Evolutionary conservation across 2,797 vertebrate genomes (phyloP).

Genomic region (Cygnus olor): DNA sequence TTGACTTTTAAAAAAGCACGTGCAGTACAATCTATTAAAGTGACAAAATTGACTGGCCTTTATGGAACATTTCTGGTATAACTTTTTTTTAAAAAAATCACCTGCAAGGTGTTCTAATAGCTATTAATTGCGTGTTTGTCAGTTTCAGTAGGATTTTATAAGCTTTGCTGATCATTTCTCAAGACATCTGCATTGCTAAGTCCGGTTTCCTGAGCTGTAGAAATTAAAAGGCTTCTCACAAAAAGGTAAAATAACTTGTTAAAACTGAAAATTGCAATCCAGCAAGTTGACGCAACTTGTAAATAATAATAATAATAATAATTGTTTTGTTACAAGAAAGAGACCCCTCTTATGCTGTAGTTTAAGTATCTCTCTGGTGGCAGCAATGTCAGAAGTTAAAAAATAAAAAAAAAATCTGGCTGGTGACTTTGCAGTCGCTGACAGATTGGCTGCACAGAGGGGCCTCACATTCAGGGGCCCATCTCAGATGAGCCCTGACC

Average conservation of each 20-base stretch:
- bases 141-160: neutral
- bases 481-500: neutral
- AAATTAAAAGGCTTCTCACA: neutral
- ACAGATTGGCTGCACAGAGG: neutral
- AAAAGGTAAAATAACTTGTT: neutral
- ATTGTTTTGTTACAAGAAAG: neutral
- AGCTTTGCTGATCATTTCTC: neutral
- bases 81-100: neutral
- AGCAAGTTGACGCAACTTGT: neutral
- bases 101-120: neutral
- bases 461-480: neutral
- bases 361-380: neutral
- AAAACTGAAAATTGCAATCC: neutral
- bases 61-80: neutral
- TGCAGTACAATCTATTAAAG: neutral
- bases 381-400: neutral
- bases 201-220: neutral
- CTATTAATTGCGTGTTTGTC: neutral
- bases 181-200: neutral
- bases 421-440: neutral
- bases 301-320: neutral
- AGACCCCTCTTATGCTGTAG: neutral
- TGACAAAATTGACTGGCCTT: neutral
- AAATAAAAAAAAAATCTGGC: neutral
- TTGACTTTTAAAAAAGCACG: neutral